phyloP scores from a whole-genome alignment of 1,140 invertebrate species.

The Penaeus vannamei region DNA sequence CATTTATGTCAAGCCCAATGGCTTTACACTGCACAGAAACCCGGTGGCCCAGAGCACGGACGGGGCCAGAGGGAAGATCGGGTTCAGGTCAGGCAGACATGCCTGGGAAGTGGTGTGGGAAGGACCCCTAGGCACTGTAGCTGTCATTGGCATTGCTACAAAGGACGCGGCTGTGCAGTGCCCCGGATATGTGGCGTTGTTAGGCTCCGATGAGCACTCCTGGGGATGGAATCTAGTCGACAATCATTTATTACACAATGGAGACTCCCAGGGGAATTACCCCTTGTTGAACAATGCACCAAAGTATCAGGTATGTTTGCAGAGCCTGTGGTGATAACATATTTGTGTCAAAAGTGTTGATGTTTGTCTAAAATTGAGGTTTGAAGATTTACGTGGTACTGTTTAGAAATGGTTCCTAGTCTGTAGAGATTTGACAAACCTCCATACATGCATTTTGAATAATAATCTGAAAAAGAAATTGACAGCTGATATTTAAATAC shows the following conservation, averaged over 20 bases:
- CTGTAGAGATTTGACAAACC: no score
- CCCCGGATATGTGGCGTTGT: constrained; percentile 93
- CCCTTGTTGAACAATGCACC: constrained; percentile 96
- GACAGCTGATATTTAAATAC: neutral
- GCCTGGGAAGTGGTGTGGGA: constrained; percentile 99
- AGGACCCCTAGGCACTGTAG: constrained; percentile 95
- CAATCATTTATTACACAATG: constrained; percentile 97
- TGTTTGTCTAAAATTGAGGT: neutral
- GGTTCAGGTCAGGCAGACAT: constrained; percentile 93
- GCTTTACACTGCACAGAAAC: constrained; percentile 97
- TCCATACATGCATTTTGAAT: neutral
- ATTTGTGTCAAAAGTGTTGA: neutral
- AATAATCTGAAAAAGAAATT: neutral
- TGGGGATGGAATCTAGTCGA: constrained; percentile 99
- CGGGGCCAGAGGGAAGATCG: constrained; percentile 93
- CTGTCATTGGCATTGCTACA: constrained; percentile 95
- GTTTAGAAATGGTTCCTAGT: no score
- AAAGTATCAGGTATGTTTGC: constrained; percentile 88
- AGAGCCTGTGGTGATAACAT: neutral
- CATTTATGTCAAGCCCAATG: constrained; percentile 97
- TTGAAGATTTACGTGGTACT: no score
- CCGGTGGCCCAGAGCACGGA: constrained; percentile 99
- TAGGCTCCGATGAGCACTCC: constrained; percentile 96
- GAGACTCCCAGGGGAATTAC: constrained; percentile 95
- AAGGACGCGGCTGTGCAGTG: constrained; percentile 91